A percentile compares a stretch with the other conserved stretches of the same genome.
Conservation (phyloP, 2,797 vertebrate species). For the Allobates femoralis region DNA sequence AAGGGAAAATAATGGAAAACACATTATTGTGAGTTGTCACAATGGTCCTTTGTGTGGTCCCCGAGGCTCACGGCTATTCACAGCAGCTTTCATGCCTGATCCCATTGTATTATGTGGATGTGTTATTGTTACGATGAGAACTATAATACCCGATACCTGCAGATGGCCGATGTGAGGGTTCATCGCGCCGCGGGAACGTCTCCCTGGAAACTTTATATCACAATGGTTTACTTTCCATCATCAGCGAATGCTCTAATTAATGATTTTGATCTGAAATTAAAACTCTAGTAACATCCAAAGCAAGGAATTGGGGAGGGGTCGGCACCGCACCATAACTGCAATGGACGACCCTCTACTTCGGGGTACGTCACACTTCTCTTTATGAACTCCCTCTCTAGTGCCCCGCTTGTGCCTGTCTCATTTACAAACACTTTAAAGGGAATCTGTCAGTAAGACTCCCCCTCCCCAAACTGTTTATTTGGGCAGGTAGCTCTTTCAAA, state of each 20-base stretch:
- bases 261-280: background rate
- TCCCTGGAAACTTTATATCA: background rate
- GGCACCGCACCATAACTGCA: too few species aligned
- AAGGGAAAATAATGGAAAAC: background rate
- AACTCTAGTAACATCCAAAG: background rate
- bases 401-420: background rate
- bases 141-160: background rate
- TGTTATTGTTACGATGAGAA: background rate
- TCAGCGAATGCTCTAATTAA: background rate
- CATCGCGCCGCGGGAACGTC: background rate
- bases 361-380: background rate
- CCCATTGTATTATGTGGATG: background rate
- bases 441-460: too few species aligned
- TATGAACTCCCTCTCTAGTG: background rate
- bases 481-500: too few species aligned
- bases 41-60: constrained; percentile 6
- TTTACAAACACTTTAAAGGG: background rate
- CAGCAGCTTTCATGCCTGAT: background rate
- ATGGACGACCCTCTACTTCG: too few species aligned
- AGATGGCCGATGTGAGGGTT: background rate
- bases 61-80: background rate
- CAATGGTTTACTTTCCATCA: background rate
- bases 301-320: too few species aligned
- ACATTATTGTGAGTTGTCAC: background rate
- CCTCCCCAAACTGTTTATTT: too few species aligned